Evolutionary conservation across 2,888 invertebrate species (phyloP).

Genomic region (Ennomos erosarius): DNA sequence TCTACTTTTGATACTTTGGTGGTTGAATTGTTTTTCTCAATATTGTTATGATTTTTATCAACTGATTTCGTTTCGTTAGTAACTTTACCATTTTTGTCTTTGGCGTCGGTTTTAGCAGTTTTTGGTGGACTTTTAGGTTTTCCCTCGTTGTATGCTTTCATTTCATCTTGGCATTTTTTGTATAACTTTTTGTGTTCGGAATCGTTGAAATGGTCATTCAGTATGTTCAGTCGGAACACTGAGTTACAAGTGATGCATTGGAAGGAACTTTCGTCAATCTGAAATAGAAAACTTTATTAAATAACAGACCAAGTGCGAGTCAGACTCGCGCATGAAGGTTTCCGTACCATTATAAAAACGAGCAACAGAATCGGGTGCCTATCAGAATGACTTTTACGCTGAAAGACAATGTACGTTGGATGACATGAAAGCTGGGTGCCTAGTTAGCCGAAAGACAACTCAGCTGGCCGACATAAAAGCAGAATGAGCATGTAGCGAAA

Average conservation of each 20-base stretch:
- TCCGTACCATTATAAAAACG: no score
- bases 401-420: no score
- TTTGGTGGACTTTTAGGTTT: no score
- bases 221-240: constrained; percentile 34
- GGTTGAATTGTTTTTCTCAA: background rate
- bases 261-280: constrained; percentile 52
- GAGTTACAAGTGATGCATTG: constrained; percentile 62
- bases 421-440: no score
- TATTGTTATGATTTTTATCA: constrained; percentile 14
- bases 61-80: background rate
- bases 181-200: constrained; percentile 45
- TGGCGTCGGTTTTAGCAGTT: background rate
- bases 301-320: no score
- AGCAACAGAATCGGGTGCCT: no score
- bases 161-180: constrained; percentile 30
- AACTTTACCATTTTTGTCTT: background rate
- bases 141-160: constrained; percentile 22
- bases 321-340: no score
- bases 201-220: constrained; percentile 49
- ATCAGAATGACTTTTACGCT: no score
- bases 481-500: no score
- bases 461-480: no score
- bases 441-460: no score
- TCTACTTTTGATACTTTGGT: background rate
- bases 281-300: constrained; percentile 27